These are phyloP conservation scores for Pteropus alecto DNA, from an alignment of 2,113 vertebrate genomes.

Conservation along the genomic window DNA sequence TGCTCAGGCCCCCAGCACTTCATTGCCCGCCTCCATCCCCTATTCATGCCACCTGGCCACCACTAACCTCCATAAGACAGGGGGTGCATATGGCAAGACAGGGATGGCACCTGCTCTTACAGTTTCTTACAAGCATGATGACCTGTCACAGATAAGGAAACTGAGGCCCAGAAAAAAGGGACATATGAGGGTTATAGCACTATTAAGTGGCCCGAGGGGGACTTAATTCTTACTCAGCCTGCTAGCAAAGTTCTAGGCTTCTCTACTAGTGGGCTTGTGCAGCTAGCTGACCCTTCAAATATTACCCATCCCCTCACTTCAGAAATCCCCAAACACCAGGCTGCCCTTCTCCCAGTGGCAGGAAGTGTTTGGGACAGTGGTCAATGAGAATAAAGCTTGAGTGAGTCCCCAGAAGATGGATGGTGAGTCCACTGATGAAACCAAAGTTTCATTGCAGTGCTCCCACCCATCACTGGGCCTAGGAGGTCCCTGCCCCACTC, in stretches of 20 bases:
- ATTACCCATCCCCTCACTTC: neutral
- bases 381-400: neutral
- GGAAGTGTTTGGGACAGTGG: neutral
- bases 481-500: neutral
- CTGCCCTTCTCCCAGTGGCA: neutral
- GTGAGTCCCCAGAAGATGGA: neutral
- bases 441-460: neutral
- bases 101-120: neutral
- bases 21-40: constrained; percentile 40
- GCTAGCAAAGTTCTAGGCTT: neutral
- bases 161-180: constrained; percentile 35
- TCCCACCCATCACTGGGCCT: neutral
- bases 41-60: neutral
- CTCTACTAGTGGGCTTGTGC: neutral
- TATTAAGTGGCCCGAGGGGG: neutral
- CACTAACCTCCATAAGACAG: neutral
- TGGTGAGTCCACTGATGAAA: neutral
- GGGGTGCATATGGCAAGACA: neutral
- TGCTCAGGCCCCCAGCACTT: constrained; percentile 85
- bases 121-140: neutral
- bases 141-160: constrained; percentile 59
- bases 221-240: constrained; percentile 8
- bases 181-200: neutral
- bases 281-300: neutral
- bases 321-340: neutral